Conservation (phyloP, 2,888 invertebrate genomes). For the Tipula vernalis region DNA sequence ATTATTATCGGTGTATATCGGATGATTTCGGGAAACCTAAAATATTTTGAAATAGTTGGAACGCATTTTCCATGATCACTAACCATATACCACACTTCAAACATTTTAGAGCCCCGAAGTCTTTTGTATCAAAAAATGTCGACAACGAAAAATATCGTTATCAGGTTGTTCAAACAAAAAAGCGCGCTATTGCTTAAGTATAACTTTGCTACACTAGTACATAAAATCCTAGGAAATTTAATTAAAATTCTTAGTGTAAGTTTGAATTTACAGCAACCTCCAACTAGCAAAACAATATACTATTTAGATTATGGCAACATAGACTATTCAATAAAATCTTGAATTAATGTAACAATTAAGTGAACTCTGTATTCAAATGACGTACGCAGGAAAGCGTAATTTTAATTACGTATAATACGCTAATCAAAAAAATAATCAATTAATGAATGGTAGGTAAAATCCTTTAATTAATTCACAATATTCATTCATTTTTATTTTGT, state of each 20-base stretch:
- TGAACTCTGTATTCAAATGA: neutral
- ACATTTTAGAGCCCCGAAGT: no score
- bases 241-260: neutral
- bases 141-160: no score
- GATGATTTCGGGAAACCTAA: no score
- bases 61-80: no score
- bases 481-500: neutral
- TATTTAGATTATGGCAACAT: neutral
- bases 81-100: no score
- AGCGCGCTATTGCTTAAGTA: no score
- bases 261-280: neutral
- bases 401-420: neutral
- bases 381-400: neutral
- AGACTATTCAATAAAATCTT: neutral
- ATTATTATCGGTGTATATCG: no score
- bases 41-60: no score
- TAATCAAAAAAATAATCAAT: neutral
- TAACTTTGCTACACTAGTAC: no score
- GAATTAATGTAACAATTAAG: neutral
- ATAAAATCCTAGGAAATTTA: neutral
- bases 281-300: neutral
- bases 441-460: neutral
- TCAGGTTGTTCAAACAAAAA: no score
- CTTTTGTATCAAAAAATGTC: no score
- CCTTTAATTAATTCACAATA: neutral